Evolutionary conservation across 2,113 vertebrate genomes (phyloP).

Genomic region (Trochalopteron elliotii): DNA sequence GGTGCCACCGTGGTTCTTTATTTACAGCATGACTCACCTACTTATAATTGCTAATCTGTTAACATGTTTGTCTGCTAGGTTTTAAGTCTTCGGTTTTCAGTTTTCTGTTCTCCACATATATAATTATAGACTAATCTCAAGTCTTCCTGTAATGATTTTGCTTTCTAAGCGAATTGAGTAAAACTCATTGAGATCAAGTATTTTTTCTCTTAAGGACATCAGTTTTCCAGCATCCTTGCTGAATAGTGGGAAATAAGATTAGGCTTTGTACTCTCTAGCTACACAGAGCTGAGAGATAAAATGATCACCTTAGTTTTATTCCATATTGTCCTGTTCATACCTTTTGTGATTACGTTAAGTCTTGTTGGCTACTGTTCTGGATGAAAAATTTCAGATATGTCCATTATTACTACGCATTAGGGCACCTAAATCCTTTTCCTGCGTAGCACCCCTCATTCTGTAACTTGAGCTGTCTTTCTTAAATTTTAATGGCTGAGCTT

Average conservation of each 20-base stretch:
- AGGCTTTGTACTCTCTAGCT: neutral
- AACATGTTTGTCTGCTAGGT: neutral
- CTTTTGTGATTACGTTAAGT: neutral
- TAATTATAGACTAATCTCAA: neutral
- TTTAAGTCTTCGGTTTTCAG: neutral
- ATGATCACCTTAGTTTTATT: neutral
- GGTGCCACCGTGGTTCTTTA: neutral
- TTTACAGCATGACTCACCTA: neutral
- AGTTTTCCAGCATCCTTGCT: neutral
- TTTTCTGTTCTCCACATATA: neutral
- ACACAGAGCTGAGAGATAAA: neutral
- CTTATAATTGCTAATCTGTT: neutral
- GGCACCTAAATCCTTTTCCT: neutral
- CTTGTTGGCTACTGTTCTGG: neutral
- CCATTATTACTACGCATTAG: neutral
- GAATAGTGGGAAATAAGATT: neutral
- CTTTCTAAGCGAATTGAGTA: neutral
- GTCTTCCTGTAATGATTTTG: neutral
- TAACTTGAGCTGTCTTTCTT: neutral
- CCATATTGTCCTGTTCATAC: neutral
- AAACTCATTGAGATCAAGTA: neutral
- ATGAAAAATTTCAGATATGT: neutral
- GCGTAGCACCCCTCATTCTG: neutral
- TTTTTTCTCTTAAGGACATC: neutral
- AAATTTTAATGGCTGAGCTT: neutral